Conservation (phyloP, 2,797 vertebrate species). For the Antennarius maculatus region DNA sequence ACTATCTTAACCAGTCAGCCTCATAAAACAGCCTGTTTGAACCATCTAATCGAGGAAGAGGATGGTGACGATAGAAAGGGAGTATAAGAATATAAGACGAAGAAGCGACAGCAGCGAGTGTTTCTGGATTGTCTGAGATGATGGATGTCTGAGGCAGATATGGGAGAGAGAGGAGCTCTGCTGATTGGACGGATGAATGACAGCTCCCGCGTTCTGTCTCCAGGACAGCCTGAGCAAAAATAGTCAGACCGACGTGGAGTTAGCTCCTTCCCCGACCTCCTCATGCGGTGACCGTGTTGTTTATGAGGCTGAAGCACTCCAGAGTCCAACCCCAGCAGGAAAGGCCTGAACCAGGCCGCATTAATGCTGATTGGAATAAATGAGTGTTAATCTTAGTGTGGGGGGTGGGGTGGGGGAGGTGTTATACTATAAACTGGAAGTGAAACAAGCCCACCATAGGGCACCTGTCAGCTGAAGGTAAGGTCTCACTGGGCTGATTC, state of each 20-base stretch:
- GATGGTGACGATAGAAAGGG: conserved; percentile 11
- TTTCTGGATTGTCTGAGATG: conserved; percentile 56
- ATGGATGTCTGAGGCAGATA: conserved; percentile 57
- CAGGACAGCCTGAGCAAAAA: conserved; percentile 42
- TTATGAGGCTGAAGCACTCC: conserved; percentile 11
- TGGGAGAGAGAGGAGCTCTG: conserved; percentile 32
- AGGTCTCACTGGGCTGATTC: conserved; percentile 25
- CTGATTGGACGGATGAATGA: conserved; percentile 49
- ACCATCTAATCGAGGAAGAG: conserved; percentile 21
- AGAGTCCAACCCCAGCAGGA: conserved; percentile 21
- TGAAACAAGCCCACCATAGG: conserved; percentile 33
- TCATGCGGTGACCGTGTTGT: conserved; percentile 33
- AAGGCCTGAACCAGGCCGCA: conserved; percentile 18
- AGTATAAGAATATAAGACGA: conserved; percentile 4
- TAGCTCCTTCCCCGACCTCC: not conserved
- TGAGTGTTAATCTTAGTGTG: conserved; percentile 30
- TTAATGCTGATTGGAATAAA: conserved; percentile 55
- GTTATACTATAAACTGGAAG: conserved; percentile 27
- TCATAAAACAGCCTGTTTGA: conserved; percentile 7
- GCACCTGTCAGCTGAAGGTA: conserved; percentile 29
- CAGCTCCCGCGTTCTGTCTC: conserved; percentile 36
- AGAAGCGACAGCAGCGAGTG: conserved; percentile 51
- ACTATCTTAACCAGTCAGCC: not conserved
- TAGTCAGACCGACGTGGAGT: conserved; percentile 10
- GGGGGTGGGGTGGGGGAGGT: conserved; percentile 35